These are phyloP conservation scores for Trichonephila inaurata DNA, from an alignment of 1,140 invertebrate genomes.

Conservation along the genomic window DNA sequence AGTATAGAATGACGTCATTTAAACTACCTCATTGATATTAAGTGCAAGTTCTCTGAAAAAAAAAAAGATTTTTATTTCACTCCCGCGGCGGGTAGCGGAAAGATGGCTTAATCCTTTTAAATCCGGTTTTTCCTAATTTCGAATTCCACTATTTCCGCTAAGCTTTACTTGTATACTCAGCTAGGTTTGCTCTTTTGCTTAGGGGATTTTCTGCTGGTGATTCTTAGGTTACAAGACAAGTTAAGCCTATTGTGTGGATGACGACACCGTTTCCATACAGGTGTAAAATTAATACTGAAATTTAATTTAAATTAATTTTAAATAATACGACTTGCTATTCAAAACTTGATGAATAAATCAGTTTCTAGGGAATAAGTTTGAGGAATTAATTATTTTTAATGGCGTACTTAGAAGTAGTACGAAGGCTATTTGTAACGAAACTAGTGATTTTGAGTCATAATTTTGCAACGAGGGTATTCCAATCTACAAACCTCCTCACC, in stretches of 20 bases:
- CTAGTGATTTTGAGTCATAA: too few species aligned
- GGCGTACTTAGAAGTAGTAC: too few species aligned
- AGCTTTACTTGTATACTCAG: constrained; percentile 10
- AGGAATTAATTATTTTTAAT: too few species aligned
- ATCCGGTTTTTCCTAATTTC: constrained; percentile 19
- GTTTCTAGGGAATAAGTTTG: too few species aligned
- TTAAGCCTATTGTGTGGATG: neutral
- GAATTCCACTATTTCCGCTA: constrained; percentile 32
- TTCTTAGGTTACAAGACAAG: neutral
- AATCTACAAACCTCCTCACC: too few species aligned
- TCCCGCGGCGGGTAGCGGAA: neutral
- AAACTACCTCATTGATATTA: neutral
- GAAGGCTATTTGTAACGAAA: too few species aligned
- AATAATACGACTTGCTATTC: too few species aligned
- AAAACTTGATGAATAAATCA: too few species aligned
- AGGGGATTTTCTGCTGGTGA: constrained; percentile 7
- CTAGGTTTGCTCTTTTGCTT: constrained; percentile 2
- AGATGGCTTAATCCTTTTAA: constrained; percentile 40
- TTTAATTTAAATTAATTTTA: too few species aligned
- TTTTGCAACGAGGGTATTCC: too few species aligned
- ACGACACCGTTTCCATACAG: neutral
- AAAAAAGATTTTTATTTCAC: neutral
- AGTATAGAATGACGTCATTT: neutral
- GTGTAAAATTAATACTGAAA: neutral
- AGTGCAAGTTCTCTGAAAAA: neutral